Percentiles rank a stretch among this genome's conserved stretches.
phyloP scores from a whole-genome alignment of 2,797 vertebrate species.

The Xerus rutilus region DNA sequence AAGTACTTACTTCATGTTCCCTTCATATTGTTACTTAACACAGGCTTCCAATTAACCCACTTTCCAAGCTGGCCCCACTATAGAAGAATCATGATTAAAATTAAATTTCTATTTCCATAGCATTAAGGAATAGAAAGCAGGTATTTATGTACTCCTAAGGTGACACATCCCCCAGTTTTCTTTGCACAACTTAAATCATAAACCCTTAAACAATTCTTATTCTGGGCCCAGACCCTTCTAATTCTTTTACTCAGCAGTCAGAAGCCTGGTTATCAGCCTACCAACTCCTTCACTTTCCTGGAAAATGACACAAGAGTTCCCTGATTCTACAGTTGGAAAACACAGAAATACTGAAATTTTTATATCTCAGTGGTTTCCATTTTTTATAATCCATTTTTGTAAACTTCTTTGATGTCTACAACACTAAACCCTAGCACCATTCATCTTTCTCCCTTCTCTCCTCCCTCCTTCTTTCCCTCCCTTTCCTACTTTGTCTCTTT shows the following conservation, averaged over 20 bases:
- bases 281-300: not conserved
- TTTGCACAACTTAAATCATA: slow-evolving; percentile 2
- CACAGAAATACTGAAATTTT: not conserved
- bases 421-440: not conserved
- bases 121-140: slow-evolving; percentile 27
- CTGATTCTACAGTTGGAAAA: slow-evolving; percentile 3
- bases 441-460: not conserved
- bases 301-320: not conserved
- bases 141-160: not conserved
- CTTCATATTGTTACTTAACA: not conserved
- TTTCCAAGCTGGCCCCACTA: not conserved
- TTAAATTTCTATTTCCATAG: not conserved
- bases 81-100: not conserved
- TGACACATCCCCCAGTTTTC: not conserved
- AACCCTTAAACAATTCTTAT: not conserved
- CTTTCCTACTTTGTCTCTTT: not conserved
- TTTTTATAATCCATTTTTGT: not conserved
- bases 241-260: not conserved
- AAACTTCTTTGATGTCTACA: not conserved
- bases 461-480: too few relatives aligned
- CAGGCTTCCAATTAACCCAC: not conserved
- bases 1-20: not conserved
- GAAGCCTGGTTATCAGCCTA: not conserved
- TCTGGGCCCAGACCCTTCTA: not conserved
- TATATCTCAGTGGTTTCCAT: not conserved